Percentiles rank a stretch among this genome's conserved stretches.
Evolutionary conservation across 2,797 vertebrate species (phyloP).

Genomic region (Paedocypris micromegethes): DNA sequence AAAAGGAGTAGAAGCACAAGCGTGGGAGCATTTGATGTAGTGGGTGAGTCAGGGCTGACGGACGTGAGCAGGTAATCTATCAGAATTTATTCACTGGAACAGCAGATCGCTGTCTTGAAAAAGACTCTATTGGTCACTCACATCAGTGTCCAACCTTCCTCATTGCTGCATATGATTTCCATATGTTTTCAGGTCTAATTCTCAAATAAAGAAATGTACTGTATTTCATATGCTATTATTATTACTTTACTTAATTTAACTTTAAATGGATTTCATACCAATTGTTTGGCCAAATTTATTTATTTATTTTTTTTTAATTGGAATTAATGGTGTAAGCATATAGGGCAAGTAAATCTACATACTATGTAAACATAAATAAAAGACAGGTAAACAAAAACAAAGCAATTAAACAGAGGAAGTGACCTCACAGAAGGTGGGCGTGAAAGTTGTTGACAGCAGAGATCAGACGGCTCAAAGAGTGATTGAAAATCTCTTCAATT

Average conservation of each 20-base stretch:
- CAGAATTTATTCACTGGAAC: background rate
- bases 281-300: no score
- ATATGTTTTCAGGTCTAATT: no score
- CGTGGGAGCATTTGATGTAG: conserved; percentile 11
- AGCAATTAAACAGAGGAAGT: background rate
- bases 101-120: background rate
- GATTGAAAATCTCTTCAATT: background rate
- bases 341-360: no score
- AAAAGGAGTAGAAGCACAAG: background rate
- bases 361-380: background rate
- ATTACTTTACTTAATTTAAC: no score
- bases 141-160: background rate
- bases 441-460: background rate
- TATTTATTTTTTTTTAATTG: no score
- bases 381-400: background rate
- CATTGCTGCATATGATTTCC: no score
- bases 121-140: background rate
- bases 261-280: no score
- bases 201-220: no score
- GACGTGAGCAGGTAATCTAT: conserved; percentile 5
- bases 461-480: background rate
- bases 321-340: no score
- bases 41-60: background rate
- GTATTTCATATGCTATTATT: no score
- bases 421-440: background rate